These are phyloP conservation scores for Trichonephila clavipes DNA, from an alignment of 1,140 invertebrate genomes.

Conservation along the genomic window DNA sequence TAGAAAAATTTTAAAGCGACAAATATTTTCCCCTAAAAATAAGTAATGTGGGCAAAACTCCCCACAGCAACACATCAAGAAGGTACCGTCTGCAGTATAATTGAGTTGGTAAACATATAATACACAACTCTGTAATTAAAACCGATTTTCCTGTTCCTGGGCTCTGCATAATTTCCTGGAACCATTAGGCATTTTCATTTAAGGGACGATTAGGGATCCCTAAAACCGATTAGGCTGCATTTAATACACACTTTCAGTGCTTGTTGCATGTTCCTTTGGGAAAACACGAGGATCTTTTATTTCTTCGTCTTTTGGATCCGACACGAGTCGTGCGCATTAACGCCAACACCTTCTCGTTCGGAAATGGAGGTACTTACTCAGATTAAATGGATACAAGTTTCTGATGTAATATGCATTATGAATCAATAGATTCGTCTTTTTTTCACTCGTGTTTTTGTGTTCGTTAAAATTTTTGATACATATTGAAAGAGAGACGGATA, in stretches of 20 bases:
- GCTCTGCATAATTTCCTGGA: not conserved
- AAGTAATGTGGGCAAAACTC: no score
- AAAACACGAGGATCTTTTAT: not conserved
- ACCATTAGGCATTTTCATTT: slow-evolving; percentile 27
- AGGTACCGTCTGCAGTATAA: not conserved
- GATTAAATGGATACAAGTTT: not conserved
- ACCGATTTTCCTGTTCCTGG: not conserved
- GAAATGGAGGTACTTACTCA: not conserved
- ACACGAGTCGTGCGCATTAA: not conserved
- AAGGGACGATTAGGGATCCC: slow-evolving; percentile 14
- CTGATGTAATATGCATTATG: not conserved
- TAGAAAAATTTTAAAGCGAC: no score
- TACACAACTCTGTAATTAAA: slow-evolving; percentile 6
- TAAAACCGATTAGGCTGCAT: not conserved
- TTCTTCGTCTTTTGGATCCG: not conserved
- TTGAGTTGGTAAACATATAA: not conserved
- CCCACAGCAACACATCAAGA: no score
- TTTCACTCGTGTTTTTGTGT: not conserved
- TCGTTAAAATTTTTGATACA: not conserved
- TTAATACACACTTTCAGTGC: not conserved
- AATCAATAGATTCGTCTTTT: not conserved
- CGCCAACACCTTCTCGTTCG: not conserved
- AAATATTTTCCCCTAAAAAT: no score
- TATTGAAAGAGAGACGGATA: not conserved
- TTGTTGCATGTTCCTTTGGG: not conserved